Conservation (phyloP, 1,140 invertebrate species). For the Dreissena polymorpha region DNA sequence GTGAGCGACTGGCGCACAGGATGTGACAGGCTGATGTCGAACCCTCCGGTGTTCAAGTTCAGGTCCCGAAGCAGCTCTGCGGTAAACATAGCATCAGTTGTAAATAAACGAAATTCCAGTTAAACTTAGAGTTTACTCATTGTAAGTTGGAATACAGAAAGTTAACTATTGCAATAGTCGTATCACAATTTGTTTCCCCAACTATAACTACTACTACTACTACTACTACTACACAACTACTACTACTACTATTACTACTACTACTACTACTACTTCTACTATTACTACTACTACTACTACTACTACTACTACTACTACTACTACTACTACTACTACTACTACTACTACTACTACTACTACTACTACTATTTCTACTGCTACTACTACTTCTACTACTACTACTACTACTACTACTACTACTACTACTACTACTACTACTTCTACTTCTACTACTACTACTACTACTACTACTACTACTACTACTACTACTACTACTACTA, state of each 20-base stretch:
- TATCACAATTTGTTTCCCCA: background rate
- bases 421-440: conserved; percentile 5
- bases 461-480: conserved; percentile 36
- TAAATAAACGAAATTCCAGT: too few species aligned
- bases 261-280: conserved; percentile 26
- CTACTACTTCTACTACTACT: conserved; percentile 8
- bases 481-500: conserved; percentile 32
- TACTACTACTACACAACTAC: too few species aligned
- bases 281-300: conserved; percentile 1
- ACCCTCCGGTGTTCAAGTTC: background rate
- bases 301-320: conserved; percentile 23
- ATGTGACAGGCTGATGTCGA: background rate
- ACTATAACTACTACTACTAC: conserved; percentile 23
- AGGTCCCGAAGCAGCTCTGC: background rate
- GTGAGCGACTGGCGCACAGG: background rate
- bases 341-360: conserved; percentile 24
- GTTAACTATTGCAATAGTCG: too few species aligned
- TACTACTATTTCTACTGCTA: background rate
- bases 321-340: conserved; percentile 37
- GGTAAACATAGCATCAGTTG: background rate
- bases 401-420: conserved; percentile 34
- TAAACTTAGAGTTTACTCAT: too few species aligned
- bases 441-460: conserved; percentile 12
- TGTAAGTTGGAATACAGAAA: too few species aligned
- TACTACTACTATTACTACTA: conserved; percentile 39